A percentile compares a stretch with the other conserved stretches of the same genome.
Conservation (phyloP, 2,888 invertebrate genomes). For the Busseola fusca region DNA sequence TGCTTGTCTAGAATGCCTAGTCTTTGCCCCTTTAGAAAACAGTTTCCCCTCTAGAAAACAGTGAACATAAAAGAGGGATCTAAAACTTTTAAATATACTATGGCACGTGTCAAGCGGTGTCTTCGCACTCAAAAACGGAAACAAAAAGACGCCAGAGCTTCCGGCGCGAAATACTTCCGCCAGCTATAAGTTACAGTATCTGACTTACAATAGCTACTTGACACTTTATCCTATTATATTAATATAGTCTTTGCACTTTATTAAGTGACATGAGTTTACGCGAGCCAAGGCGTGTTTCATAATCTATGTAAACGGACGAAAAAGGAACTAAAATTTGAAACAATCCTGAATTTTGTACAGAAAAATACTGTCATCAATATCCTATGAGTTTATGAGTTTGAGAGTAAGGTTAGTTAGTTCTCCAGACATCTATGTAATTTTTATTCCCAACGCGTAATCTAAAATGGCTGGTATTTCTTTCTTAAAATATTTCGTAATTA, state of each 20-base stretch:
- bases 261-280: slow-evolving; percentile 19
- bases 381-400: neutral
- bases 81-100: slow-evolving; percentile 35
- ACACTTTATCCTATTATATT: slow-evolving; percentile 53
- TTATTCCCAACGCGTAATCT: slow-evolving; percentile 34
- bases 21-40: neutral
- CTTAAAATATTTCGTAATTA: slow-evolving; percentile 22
- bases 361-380: neutral
- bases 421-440: neutral
- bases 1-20: neutral
- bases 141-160: slow-evolving; percentile 77
- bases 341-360: neutral
- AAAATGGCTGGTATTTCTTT: slow-evolving; percentile 43
- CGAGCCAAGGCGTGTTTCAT: slow-evolving; percentile 2
- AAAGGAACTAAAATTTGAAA: neutral
- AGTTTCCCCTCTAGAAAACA: neutral
- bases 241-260: too few species aligned
- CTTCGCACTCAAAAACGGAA: slow-evolving; percentile 75
- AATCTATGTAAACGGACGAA: neutral
- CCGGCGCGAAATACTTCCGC: slow-evolving; percentile 81
- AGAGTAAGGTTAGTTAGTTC: neutral
- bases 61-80: neutral
- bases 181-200: slow-evolving; percentile 65
- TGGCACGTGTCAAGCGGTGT: slow-evolving; percentile 59
- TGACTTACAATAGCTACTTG: slow-evolving; percentile 50